A percentile compares a stretch with the other conserved stretches of the same genome.
These are phyloP conservation scores for Poecilia gillii DNA, from an alignment of 2,797 vertebrate genomes.

Conservation along the genomic window DNA sequence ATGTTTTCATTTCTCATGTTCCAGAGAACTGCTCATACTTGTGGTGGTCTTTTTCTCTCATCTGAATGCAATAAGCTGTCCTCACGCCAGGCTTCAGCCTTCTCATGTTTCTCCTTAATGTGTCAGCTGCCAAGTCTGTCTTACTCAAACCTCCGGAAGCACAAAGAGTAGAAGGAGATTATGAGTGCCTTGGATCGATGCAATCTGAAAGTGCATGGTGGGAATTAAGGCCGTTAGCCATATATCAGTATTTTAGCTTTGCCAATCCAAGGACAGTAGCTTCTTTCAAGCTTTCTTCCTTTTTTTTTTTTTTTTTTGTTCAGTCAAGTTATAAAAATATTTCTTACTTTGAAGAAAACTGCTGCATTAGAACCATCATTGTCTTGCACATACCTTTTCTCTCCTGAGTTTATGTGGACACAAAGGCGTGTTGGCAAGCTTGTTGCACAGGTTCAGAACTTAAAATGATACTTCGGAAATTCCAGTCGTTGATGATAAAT, in stretches of 20 bases:
- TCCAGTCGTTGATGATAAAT: slow-evolving; percentile 59
- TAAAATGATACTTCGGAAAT: slow-evolving; percentile 46
- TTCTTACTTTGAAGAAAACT: slow-evolving; percentile 6
- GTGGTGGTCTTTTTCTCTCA: slow-evolving; percentile 24
- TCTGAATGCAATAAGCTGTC: slow-evolving; percentile 37
- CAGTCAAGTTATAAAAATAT: slow-evolving; percentile 17
- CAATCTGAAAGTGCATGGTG: slow-evolving; percentile 39
- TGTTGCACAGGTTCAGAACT: slow-evolving; percentile 22
- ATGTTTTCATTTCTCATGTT: slow-evolving; percentile 35
- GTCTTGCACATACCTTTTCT: not conserved
- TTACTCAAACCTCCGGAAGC: slow-evolving; percentile 47
- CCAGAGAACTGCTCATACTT: slow-evolving; percentile 41
- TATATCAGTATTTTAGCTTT: slow-evolving; percentile 64
- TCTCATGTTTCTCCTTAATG: slow-evolving; percentile 10
- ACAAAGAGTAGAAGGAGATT: slow-evolving; percentile 45
- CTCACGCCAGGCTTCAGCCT: slow-evolving; percentile 29
- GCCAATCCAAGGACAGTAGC: slow-evolving; percentile 56
- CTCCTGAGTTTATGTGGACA: slow-evolving; percentile 8
- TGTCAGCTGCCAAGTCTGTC: slow-evolving; percentile 37
- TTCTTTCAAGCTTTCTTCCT: slow-evolving; percentile 17
- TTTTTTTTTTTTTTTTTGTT: not conserved
- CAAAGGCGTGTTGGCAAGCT: slow-evolving; percentile 6
- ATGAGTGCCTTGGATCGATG: slow-evolving; percentile 66
- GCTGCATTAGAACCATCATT: not conserved
- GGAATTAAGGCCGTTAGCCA: slow-evolving; percentile 59